Percentiles rank a stretch among this genome's conserved stretches.
Conservation (phyloP, 92 coral and sea anemone genomes). For the Phymanthus crucifer region DNA sequence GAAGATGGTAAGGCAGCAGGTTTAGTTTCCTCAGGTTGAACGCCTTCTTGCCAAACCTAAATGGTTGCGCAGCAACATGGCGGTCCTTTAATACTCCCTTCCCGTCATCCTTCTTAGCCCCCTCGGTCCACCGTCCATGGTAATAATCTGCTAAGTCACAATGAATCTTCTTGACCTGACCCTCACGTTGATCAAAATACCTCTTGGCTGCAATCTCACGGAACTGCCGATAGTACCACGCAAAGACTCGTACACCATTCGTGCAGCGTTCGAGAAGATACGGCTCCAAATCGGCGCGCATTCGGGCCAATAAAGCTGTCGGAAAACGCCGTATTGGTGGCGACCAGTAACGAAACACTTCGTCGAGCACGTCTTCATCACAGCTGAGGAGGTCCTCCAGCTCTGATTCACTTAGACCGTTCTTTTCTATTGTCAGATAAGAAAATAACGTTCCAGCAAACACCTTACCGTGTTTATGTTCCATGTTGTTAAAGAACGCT, state of each 20-base stretch:
- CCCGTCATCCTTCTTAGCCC: conserved; percentile 68
- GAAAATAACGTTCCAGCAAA: conserved; percentile 64
- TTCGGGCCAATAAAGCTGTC: conserved; percentile 66
- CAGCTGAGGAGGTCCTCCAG: conserved; percentile 87
- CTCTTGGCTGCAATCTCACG: conserved; percentile 81
- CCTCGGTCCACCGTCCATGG: conserved; percentile 79
- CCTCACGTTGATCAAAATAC: conserved; percentile 63
- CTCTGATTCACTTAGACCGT: conserved; percentile 86
- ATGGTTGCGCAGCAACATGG: conserved; percentile 72
- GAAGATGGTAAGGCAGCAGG: conserved; percentile 76
- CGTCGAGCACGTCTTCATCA: conserved; percentile 78
- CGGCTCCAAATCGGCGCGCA: conserved; percentile 75
- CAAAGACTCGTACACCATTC: conserved; percentile 74
- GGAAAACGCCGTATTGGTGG: conserved; percentile 79
- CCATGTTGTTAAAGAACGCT: conserved; percentile 69
- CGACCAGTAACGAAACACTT: conserved; percentile 68
- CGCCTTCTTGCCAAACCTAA: conserved; percentile 48
- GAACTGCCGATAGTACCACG: conserved; percentile 89
- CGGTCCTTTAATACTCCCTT: conserved; percentile 77
- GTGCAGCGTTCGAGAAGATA: conserved; percentile 66
- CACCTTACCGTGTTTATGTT: conserved; percentile 71
- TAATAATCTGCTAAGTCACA: conserved; percentile 74
- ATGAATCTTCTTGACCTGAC: conserved; percentile 56
- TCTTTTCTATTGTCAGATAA: conserved; percentile 74
- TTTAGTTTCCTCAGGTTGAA: conserved; percentile 75